Conservation (phyloP, 2,888 invertebrate genomes). For the Drosophila borborema region DNA sequence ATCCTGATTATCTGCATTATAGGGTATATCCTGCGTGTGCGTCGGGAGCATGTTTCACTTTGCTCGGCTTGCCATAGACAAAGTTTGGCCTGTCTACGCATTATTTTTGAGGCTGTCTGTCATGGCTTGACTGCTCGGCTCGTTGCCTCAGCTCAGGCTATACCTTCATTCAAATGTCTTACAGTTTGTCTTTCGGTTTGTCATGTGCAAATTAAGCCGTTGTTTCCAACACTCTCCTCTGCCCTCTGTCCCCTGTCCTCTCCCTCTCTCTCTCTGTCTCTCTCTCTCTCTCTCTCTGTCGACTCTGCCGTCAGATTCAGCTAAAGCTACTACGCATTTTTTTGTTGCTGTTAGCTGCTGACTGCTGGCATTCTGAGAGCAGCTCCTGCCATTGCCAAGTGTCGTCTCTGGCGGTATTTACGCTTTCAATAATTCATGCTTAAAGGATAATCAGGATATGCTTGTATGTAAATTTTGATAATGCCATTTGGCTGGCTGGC, state of each 20-base stretch:
- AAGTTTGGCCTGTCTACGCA: constrained; percentile 31
- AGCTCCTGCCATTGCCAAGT: constrained; percentile 38
- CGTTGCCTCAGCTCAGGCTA: constrained; percentile 2
- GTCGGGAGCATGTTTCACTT: background rate
- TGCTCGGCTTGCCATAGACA: constrained; percentile 7
- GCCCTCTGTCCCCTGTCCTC: background rate
- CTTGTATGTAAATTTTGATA: constrained; percentile 80
- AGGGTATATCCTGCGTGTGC: constrained; percentile 11
- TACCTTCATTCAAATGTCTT: constrained; percentile 56
- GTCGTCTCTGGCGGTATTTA: constrained; percentile 74
- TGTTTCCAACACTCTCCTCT: constrained; percentile 13
- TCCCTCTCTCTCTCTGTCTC: background rate
- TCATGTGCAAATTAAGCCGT: constrained; percentile 77
- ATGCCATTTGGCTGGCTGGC: constrained; percentile 68
- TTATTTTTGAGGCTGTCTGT: constrained; percentile 27
- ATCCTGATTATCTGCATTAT: background rate
- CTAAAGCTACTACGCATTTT: constrained; percentile 44
- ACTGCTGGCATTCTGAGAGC: constrained; percentile 44
- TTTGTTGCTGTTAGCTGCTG: constrained; percentile 34
- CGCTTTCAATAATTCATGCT: constrained; percentile 82
- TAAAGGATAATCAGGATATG: constrained; percentile 81
- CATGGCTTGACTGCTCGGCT: constrained; percentile 4
- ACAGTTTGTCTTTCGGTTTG: constrained; percentile 68
- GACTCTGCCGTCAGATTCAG: constrained; percentile 4
- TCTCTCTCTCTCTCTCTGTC: no score